These are phyloP conservation scores for Margaritifera margaritifera DNA, from an alignment of 2,888 invertebrate species.

Conservation along the genomic window DNA sequence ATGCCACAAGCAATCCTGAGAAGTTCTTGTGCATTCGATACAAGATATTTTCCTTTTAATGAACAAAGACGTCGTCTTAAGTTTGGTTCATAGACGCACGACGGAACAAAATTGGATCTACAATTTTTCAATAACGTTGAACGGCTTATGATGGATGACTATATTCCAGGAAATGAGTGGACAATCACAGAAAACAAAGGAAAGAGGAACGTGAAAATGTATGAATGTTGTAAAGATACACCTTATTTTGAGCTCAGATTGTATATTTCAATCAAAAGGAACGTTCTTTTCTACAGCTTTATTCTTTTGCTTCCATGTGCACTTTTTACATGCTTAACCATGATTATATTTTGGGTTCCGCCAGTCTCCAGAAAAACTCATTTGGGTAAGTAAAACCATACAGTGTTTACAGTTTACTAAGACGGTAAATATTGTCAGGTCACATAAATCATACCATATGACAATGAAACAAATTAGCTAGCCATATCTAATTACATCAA, in stretches of 20 bases:
- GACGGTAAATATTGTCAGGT: neutral
- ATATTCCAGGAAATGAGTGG: conserved; percentile 72
- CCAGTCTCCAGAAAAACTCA: conserved; percentile 73
- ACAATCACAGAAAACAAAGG: conserved; percentile 64
- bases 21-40: conserved; percentile 71
- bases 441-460: neutral
- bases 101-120: conserved; percentile 66
- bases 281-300: conserved; percentile 71
- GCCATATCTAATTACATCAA: no score
- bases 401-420: neutral
- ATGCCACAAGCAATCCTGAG: conserved; percentile 70
- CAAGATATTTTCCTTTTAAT: conserved; percentile 72
- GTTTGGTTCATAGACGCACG: conserved; percentile 73
- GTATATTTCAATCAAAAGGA: conserved; percentile 59
- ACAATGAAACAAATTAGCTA: neutral
- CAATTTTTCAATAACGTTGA: conserved; percentile 48
- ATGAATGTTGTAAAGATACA: conserved; percentile 68
- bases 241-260: conserved; percentile 71
- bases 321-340: conserved; percentile 69
- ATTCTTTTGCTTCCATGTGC: conserved; percentile 72
- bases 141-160: conserved; percentile 61
- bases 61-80: conserved; percentile 69
- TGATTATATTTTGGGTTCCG: conserved; percentile 74
- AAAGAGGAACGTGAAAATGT: conserved; percentile 58
- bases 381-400: no score